Conservation (phyloP, 2,797 vertebrate genomes). For the Trematomus bernacchii region DNA sequence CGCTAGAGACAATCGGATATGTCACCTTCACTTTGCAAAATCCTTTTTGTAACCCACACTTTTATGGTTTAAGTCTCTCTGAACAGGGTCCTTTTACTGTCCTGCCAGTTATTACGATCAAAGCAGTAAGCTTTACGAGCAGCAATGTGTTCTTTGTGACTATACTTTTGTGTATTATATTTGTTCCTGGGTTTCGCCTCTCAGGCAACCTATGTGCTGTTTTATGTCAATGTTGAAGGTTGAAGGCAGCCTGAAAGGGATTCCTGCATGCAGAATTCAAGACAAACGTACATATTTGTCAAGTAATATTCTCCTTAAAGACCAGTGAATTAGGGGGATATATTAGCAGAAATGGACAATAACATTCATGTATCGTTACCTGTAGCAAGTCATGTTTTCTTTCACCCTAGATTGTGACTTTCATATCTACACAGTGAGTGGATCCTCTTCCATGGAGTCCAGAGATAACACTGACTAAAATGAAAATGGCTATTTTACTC, state of each 20-base stretch:
- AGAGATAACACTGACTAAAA: too few relatives aligned
- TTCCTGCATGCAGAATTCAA: neutral
- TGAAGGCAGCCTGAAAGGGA: neutral
- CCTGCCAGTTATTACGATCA: slow-evolving; percentile 3
- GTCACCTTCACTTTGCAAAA: slow-evolving; percentile 9
- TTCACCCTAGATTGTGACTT: too few relatives aligned
- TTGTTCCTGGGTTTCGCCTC: neutral
- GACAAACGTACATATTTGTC: neutral
- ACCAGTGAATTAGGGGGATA: too few relatives aligned
- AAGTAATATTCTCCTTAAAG: neutral
- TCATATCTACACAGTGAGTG: too few relatives aligned
- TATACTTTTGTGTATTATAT: neutral
- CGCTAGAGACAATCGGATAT: neutral
- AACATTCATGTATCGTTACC: too few relatives aligned
- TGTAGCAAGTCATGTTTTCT: too few relatives aligned
- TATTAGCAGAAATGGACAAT: too few relatives aligned
- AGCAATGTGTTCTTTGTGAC: neutral
- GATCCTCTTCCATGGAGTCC: too few relatives aligned
- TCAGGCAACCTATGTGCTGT: neutral
- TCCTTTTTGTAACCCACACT: slow-evolving; percentile 1
- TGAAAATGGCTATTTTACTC: too few relatives aligned
- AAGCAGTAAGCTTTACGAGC: slow-evolving; percentile 1
- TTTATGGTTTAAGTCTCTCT: slow-evolving; percentile 13
- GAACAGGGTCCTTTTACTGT: neutral
- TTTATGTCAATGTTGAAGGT: neutral